Evolutionary conservation across 2,113 vertebrate genomes (phyloP), one percentile per base, ranked within the genome.

Genomic region (Psettodes erumei): DNA sequence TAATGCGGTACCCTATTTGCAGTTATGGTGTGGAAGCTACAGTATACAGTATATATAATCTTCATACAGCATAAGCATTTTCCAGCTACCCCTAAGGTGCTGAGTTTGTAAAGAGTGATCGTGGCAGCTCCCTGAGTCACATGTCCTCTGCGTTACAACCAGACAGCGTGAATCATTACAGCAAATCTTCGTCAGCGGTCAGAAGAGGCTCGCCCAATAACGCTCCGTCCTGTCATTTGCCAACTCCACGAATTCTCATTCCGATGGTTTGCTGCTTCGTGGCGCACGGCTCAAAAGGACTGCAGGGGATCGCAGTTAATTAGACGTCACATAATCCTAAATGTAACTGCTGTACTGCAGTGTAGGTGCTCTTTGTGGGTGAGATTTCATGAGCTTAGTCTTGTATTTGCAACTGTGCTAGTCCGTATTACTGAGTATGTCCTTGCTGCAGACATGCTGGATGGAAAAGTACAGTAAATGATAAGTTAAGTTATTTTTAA

Each of bases 121-220:
- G 59, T 65, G 50, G 45, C 71, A 54, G 69, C 71, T 81, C 68
- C 43, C 65, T 81, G 76, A 83, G 43, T 86, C 67, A 59, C 33
- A 45, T 4, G 60, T 68, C 48, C 62, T 80, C 64, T 65, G 55
- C 76, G 78, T 76, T 68, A 82, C 78, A 76, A 83, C 59, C 62
- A 61, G 50, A 70, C 77, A 79, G 47, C n/a, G 47, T 79, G 77
- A 89, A 47, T 85, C 78, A 87, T 85, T 85, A 35, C 69, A 40
- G 60, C 74, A 71, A 58, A 84, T 87, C 82, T 74, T 71, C 82
- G 64, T 70, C 79, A 83, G 64, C 30, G 11, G 63, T 89, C 60
- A 71, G 73, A 76, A 78, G 65, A 51, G 45, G 74, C 75, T 72
- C 27, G 64, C 56, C 35, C 69, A 51, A 71, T 75, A 75, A 67